These are phyloP conservation scores for Microtus ochrogaster DNA, from an alignment of 2,113 vertebrate genomes.

Conservation along the genomic window DNA sequence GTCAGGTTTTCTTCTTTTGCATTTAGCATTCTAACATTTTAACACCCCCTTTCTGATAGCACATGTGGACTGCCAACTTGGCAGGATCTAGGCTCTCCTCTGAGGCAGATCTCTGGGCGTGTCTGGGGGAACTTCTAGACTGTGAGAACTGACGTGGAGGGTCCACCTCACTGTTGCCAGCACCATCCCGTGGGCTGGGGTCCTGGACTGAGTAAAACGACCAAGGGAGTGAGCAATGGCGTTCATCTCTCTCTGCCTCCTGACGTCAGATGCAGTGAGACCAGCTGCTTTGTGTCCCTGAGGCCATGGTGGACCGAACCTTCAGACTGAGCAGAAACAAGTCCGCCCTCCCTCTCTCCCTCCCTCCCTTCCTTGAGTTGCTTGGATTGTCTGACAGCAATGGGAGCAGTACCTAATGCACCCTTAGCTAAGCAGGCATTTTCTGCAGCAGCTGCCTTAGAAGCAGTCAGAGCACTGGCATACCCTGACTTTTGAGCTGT, in stretches of 20 bases:
- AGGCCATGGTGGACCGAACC: too few relatives aligned
- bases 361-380: not conserved
- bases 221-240: not conserved
- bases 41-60: not conserved
- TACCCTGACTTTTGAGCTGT: not conserved
- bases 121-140: not conserved
- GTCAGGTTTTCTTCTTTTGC: not conserved
- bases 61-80: too few relatives aligned
- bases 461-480: not conserved
- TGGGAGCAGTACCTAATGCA: not conserved
- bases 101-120: not conserved
- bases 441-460: not conserved
- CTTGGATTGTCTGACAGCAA: not conserved
- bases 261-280: too few relatives aligned
- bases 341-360: accelerated
- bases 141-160: not conserved
- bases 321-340: not conserved
- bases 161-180: too few relatives aligned
- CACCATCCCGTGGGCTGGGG: too few relatives aligned
- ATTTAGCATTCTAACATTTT: not conserved
- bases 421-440: not conserved
- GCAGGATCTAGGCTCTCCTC: not conserved
- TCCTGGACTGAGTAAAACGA: not conserved
- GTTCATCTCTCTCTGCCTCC: not conserved
- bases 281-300: not conserved